These are phyloP conservation scores for Gallinago solitaria DNA, from an alignment of 2,797 vertebrate species.

Conservation along the genomic window DNA sequence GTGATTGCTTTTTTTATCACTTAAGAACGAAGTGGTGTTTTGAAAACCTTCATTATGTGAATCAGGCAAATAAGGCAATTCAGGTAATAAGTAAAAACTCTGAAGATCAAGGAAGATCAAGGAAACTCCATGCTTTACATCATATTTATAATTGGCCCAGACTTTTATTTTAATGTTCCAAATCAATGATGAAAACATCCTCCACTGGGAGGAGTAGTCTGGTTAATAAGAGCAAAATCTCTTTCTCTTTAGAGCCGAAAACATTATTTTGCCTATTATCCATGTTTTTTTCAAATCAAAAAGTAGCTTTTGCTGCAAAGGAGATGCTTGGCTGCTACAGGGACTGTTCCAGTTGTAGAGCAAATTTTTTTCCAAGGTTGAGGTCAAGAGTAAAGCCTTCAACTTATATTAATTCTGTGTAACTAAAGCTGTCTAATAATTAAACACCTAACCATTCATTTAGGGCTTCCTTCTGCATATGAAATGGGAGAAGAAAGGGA, in stretches of 20 bases:
- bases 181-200: not conserved
- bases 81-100: conserved; percentile 5
- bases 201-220: not conserved
- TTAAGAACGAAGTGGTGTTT: conserved; percentile 41
- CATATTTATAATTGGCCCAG: not conserved
- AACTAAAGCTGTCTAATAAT: not conserved
- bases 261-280: not conserved
- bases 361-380: not conserved
- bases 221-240: not conserved
- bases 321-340: not conserved
- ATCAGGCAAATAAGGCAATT: conserved; percentile 35
- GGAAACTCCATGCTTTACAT: not conserved
- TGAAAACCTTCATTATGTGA: conserved; percentile 46
- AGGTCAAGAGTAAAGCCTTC: not conserved
- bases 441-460: not conserved
- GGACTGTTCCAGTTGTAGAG: not conserved
- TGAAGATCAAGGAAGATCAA: not conserved
- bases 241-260: not conserved
- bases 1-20: conserved; percentile 41
- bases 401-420: not conserved
- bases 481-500: not conserved
- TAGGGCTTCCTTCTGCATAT: not conserved
- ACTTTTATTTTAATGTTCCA: not conserved
- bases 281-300: not conserved
- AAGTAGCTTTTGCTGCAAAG: not conserved